Conservation (phyloP, 2,888 invertebrate genomes). For the Tortrix viridana region DNA sequence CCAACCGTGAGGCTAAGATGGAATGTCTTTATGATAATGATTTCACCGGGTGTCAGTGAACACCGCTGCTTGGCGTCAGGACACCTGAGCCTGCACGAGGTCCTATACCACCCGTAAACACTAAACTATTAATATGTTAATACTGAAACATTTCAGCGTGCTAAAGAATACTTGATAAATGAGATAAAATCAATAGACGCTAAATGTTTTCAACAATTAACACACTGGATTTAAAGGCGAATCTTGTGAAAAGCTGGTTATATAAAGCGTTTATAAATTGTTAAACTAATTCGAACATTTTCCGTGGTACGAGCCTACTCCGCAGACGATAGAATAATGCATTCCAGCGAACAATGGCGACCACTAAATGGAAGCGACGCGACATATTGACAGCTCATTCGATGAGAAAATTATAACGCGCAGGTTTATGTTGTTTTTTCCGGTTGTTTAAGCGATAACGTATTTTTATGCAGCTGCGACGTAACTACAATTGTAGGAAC, state of each 20-base stretch:
- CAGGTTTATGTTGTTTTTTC: slow-evolving; percentile 8
- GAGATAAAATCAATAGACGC: too few relatives aligned
- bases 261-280: slow-evolving; percentile 1
- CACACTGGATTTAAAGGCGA: too few relatives aligned
- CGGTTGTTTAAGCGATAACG: not conserved
- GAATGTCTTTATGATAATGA: too few relatives aligned
- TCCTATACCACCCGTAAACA: too few relatives aligned
- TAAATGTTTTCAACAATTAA: too few relatives aligned
- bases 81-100: too few relatives aligned
- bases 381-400: slow-evolving; percentile 31
- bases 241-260: not conserved
- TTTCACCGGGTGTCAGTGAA: too few relatives aligned
- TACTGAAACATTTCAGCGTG: too few relatives aligned
- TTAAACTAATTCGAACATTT: slow-evolving; percentile 19
- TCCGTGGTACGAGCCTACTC: not conserved
- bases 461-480: not conserved
- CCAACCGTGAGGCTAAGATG: not conserved
- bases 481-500: not conserved
- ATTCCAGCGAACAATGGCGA: slow-evolving; percentile 28
- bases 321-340: slow-evolving; percentile 20
- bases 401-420: slow-evolving; percentile 27
- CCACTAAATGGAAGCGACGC: slow-evolving; percentile 28
- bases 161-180: too few relatives aligned
- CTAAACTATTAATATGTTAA: too few relatives aligned
- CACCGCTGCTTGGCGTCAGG: too few relatives aligned